Evolutionary conservation across 2,797 vertebrate species (phyloP).

Genomic region (Hemitrygon akajei): DNA sequence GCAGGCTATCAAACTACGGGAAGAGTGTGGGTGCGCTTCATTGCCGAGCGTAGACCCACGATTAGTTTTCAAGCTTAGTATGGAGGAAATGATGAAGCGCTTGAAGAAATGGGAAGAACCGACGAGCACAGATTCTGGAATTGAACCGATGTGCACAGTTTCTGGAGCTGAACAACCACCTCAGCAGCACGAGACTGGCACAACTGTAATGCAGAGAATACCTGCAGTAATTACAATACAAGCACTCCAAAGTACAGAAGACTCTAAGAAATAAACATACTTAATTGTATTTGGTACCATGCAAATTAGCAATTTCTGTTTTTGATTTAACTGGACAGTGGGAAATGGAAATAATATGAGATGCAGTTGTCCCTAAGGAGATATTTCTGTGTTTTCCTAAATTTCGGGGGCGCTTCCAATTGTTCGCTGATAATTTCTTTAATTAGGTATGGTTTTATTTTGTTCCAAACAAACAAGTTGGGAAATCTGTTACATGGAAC

Average conservation of each 20-base stretch:
- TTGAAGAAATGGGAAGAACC: slow-evolving; percentile 40
- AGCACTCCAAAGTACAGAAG: slow-evolving; percentile 26
- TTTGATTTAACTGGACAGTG: no score
- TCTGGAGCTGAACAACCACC: not conserved
- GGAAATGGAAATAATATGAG: not conserved
- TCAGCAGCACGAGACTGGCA: not conserved
- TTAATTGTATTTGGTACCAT: not conserved
- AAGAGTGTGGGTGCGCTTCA: slow-evolving; percentile 72
- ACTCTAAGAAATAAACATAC: not conserved
- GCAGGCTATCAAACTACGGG: slow-evolving; percentile 84
- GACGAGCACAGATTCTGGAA: not conserved
- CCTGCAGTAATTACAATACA: slow-evolving; percentile 50
- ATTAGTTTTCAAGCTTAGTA: slow-evolving; percentile 63
- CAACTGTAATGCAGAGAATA: slow-evolving; percentile 49
- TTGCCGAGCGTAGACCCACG: slow-evolving; percentile 77
- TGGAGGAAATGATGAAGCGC: slow-evolving; percentile 59
- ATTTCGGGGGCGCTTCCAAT: not conserved
- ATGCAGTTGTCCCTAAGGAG: not conserved
- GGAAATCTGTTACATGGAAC: not conserved
- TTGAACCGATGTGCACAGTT: not conserved
- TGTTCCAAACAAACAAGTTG: not conserved
- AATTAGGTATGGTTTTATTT: not conserved
- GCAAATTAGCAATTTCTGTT: not conserved
- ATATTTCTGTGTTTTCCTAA: not conserved
- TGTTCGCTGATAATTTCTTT: not conserved